These are phyloP conservation scores for Drosophila kohkoa DNA, from an alignment of 1,140 invertebrate genomes.

Conservation along the genomic window DNA sequence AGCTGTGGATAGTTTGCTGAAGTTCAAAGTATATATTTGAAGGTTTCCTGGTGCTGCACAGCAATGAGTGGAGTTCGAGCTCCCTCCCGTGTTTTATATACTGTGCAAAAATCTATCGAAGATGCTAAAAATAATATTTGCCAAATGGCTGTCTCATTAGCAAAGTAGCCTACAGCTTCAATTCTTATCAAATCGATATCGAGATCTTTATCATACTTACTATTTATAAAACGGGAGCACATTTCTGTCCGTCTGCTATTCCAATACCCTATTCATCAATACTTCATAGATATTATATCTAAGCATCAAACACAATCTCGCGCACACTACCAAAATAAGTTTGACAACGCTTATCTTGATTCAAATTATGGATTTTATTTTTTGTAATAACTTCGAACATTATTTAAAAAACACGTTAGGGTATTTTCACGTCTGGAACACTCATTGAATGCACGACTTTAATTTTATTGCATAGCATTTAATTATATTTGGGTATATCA, in stretches of 20 bases:
- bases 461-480: constrained; percentile 23
- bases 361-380: neutral
- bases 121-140: constrained; percentile 42
- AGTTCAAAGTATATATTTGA: constrained; percentile 22
- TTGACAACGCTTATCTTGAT: neutral
- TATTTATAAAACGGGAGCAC: constrained; percentile 7
- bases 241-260: neutral
- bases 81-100: constrained; percentile 40
- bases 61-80: constrained; percentile 32
- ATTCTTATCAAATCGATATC: constrained; percentile 39
- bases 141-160: constrained; percentile 39
- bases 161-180: constrained; percentile 46
- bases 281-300: neutral
- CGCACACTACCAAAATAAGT: too few species aligned
- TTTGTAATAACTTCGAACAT: neutral
- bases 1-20: constrained; percentile 18
- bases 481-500: constrained; percentile 18
- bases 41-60: constrained; percentile 24
- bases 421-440: neutral
- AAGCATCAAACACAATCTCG: neutral
- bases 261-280: constrained; percentile 2
- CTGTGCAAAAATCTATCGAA: constrained; percentile 6
- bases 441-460: neutral
- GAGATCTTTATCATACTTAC: constrained; percentile 46
- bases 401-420: neutral